These are phyloP conservation scores for Macrotis lagotis DNA, from an alignment of 2,113 vertebrate genomes.

Conservation along the genomic window DNA sequence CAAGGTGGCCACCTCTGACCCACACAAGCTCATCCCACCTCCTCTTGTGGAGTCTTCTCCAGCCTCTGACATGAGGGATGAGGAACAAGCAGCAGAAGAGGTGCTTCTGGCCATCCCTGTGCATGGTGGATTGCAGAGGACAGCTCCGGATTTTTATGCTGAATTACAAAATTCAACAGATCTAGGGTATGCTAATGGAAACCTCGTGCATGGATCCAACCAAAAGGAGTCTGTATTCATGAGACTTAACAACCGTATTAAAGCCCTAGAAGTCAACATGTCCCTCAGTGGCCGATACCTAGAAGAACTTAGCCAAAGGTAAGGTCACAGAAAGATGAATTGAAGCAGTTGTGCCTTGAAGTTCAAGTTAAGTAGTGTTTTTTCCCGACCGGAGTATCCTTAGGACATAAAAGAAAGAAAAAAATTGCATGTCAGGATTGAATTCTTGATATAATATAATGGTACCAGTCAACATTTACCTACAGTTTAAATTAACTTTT, in stretches of 20 bases:
- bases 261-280: slow-evolving; percentile 99
- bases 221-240: slow-evolving; percentile 99
- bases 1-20: slow-evolving; percentile 67
- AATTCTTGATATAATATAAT: neutral
- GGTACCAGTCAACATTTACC: neutral
- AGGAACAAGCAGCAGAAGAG: slow-evolving; percentile 88
- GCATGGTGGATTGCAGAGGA: slow-evolving; percentile 86
- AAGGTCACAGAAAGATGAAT: slow-evolving; percentile 35
- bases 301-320: slow-evolving; percentile 99
- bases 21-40: slow-evolving; percentile 74
- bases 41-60: slow-evolving; percentile 75
- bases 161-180: slow-evolving; percentile 95
- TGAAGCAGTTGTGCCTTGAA: neutral
- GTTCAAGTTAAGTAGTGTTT: neutral
- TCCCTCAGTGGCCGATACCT: slow-evolving; percentile 97
- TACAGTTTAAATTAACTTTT: slow-evolving; percentile 31
- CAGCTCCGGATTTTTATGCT: slow-evolving; percentile 97
- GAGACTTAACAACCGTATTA: slow-evolving; percentile 98
- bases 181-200: slow-evolving; percentile 89
- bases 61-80: slow-evolving; percentile 81
- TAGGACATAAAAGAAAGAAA: neutral
- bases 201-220: slow-evolving; percentile 95
- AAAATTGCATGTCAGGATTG: neutral
- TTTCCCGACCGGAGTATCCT: neutral
- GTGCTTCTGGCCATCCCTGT: slow-evolving; percentile 81